Evolutionary conservation across 2,113 vertebrate species (phyloP).

Genomic region (Paraplagusia blochii): DNA sequence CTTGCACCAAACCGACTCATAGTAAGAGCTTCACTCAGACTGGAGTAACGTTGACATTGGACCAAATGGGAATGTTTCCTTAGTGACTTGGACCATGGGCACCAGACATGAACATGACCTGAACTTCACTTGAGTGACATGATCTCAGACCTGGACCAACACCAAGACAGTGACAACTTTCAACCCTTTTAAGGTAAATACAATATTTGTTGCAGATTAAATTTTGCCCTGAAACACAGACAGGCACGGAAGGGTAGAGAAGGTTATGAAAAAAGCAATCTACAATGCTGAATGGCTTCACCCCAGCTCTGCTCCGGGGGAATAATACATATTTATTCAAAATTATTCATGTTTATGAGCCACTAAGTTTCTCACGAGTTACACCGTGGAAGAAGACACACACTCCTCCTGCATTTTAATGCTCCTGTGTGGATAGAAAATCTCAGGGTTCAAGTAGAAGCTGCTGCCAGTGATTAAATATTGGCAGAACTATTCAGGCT

Average conservation of each 20-base stretch:
- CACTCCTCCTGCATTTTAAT: slow-evolving; percentile 57
- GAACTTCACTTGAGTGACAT: too few species aligned
- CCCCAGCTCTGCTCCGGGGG: slow-evolving; percentile 46
- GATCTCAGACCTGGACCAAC: too few species aligned
- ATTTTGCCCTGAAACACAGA: slow-evolving; percentile 46
- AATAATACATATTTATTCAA: slow-evolving; percentile 66
- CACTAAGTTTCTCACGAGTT: slow-evolving; percentile 52
- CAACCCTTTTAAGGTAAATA: slow-evolving; percentile 24
- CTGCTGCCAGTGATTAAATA: slow-evolving; percentile 46
- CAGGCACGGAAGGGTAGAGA: slow-evolving; percentile 8
- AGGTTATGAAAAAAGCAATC: slow-evolving; percentile 64
- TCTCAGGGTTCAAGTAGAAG: slow-evolving; percentile 39
- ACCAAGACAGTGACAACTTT: too few species aligned
- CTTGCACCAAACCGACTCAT: too few species aligned
- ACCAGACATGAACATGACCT: too few species aligned
- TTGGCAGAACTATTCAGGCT: slow-evolving; percentile 31
- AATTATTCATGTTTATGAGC: slow-evolving; percentile 62
- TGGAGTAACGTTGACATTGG: too few species aligned
- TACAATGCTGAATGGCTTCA: slow-evolving; percentile 54
- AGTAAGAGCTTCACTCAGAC: too few species aligned
- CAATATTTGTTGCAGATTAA: slow-evolving; percentile 49
- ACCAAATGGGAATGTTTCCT: too few species aligned
- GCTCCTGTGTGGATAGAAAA: slow-evolving; percentile 41
- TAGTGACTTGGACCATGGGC: too few species aligned
- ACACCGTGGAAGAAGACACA: slow-evolving; percentile 42